A percentile compares a stretch with the other conserved stretches of the same genome.
Conservation (phyloP, 2,113 vertebrate species). For the Thunnus thynnus region DNA sequence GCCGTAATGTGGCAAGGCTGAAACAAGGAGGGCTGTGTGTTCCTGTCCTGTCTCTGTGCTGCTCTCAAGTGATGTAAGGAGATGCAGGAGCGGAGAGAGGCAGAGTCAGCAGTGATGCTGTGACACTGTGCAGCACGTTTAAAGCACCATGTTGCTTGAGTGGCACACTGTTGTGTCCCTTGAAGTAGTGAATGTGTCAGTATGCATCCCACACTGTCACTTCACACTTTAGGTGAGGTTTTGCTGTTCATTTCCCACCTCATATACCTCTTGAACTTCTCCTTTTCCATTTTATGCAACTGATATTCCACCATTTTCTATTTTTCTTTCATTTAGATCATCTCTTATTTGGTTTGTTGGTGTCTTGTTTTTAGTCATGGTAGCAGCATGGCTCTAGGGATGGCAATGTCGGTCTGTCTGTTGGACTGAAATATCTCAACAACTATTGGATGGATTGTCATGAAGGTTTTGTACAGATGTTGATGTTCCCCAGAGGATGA, state of each 20-base stretch:
- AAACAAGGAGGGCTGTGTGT: constrained; percentile 63
- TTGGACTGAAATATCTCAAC: too few species aligned
- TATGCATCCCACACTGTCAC: background rate
- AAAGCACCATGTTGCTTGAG: background rate
- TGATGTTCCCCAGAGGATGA: too few species aligned
- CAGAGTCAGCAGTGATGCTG: constrained; percentile 15
- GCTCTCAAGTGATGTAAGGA: constrained; percentile 50
- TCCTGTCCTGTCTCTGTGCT: constrained; percentile 45
- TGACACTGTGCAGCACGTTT: background rate
- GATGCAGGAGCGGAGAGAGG: background rate
- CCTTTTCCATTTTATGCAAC: too few species aligned
- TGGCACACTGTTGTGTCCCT: background rate
- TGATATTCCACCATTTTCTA: too few species aligned
- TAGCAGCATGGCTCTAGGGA: too few species aligned
- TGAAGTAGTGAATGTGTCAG: background rate
- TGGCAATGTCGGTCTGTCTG: too few species aligned
- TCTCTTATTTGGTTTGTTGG: too few species aligned
- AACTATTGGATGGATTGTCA: too few species aligned
- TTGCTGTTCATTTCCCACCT: background rate
- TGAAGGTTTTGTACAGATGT: too few species aligned
- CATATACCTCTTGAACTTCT: background rate
- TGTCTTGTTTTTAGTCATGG: too few species aligned
- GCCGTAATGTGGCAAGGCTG: constrained; percentile 7
- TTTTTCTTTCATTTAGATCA: background rate
- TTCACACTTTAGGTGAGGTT: background rate